phyloP scores from a whole-genome alignment of 2,888 invertebrate genomes.

The Lepidochrysops patricia region DNA sequence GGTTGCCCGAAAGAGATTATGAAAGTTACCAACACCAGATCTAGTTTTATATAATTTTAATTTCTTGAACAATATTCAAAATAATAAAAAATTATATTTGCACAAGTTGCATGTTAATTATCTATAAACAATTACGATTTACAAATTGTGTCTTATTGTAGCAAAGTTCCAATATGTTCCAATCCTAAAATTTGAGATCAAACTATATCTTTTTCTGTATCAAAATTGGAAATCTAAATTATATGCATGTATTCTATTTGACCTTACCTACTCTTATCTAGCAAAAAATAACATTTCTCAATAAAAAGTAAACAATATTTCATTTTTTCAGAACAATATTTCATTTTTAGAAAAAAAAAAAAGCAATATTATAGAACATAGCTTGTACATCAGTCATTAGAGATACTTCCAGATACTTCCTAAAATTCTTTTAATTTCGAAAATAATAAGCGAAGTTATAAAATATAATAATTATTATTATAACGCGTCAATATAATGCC shows the following conservation, averaged over 20 bases:
- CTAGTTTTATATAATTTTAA: constrained; percentile 1
- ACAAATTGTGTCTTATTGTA: not conserved
- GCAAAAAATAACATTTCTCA: not conserved
- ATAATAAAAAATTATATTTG: not conserved
- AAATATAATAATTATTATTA: not conserved
- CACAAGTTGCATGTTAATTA: not conserved
- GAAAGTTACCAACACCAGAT: not conserved
- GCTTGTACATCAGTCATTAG: constrained; percentile 10
- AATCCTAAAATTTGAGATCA: constrained; percentile 12
- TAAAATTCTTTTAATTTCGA: not conserved
- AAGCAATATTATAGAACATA: constrained; percentile 8
- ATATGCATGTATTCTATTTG: not conserved
- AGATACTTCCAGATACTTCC: no score
- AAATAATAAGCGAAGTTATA: not conserved
- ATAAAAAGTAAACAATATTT: not conserved
- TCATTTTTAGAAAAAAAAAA: not conserved
- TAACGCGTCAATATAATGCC: not conserved
- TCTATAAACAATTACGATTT: not conserved
- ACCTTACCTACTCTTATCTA: not conserved
- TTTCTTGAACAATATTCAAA: constrained; percentile 7
- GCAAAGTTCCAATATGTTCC: no score
- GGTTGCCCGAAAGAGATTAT: not conserved
- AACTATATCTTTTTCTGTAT: constrained; percentile 18
- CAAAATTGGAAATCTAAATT: not conserved
- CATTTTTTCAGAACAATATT: not conserved